Evolutionary conservation across 2,113 vertebrate species (phyloP).

Genomic region (Hyaena hyaena): DNA sequence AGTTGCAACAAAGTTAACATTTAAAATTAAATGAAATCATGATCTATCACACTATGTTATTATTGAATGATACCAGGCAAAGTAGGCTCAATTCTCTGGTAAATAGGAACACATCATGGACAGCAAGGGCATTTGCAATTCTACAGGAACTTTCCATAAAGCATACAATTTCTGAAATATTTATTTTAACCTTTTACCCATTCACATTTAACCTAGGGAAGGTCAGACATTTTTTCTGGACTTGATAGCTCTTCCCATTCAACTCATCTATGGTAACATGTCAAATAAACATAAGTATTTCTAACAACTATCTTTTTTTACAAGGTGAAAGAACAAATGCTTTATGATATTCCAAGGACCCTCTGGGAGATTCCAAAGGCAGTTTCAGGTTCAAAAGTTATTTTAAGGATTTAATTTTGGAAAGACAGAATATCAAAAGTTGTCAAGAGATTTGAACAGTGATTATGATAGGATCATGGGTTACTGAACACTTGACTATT

Average conservation of each 20-base stretch:
- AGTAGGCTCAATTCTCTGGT: background rate
- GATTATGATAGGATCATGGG: background rate
- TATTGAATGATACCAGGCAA: background rate
- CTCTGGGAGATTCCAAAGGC: background rate
- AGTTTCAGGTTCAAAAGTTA: background rate
- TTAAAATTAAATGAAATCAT: background rate
- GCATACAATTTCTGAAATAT: background rate
- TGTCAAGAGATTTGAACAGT: background rate
- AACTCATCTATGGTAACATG: background rate
- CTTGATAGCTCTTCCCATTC: background rate
- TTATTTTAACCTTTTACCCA: background rate
- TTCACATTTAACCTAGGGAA: background rate
- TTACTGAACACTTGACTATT: background rate
- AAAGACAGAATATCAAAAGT: background rate
- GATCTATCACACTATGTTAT: background rate
- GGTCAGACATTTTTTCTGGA: background rate
- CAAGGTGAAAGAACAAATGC: background rate
- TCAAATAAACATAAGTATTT: background rate
- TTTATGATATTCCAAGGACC: background rate
- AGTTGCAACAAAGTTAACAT: background rate
- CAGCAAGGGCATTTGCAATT: background rate
- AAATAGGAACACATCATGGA: background rate
- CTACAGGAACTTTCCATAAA: background rate
- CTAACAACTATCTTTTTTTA: background rate
- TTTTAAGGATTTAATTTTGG: conserved; percentile 8